phyloP scores from a whole-genome alignment of 2,113 vertebrate species.

The Oreochromis tanganicae region DNA sequence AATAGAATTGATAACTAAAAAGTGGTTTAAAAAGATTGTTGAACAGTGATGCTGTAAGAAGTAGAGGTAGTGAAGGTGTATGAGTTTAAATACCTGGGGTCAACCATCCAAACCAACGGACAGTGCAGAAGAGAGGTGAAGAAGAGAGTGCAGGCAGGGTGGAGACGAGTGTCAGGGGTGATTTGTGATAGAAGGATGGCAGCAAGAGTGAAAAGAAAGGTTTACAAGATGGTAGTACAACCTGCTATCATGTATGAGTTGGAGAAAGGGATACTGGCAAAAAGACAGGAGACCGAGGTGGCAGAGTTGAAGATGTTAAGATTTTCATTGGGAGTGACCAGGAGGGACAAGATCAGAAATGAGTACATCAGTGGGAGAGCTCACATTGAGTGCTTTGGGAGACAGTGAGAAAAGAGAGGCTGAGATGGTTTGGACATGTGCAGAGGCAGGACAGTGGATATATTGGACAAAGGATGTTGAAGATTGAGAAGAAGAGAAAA shows the following conservation, averaged over 20 bases:
- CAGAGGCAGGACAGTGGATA: background rate
- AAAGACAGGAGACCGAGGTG: background rate
- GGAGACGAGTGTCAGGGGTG: background rate
- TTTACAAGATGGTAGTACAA: too few relatives aligned
- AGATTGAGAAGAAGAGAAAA: background rate
- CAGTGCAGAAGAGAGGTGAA: background rate
- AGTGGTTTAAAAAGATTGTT: background rate
- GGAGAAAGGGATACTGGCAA: rapidly evolving
- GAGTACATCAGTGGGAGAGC: rapidly evolving
- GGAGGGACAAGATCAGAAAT: background rate
- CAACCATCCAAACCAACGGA: background rate
- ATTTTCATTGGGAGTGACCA: background rate
- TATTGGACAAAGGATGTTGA: background rate
- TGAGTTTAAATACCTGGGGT: background rate
- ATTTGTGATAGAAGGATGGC: background rate
- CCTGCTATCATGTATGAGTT: background rate
- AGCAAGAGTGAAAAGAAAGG: background rate
- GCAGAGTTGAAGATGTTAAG: background rate
- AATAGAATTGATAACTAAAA: background rate
- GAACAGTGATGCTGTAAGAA: background rate
- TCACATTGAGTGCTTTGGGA: background rate
- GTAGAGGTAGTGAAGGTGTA: background rate
- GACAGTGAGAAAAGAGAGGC: background rate
- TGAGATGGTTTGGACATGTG: background rate
- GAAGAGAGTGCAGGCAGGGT: background rate